These are phyloP conservation scores for Burhinus bistriatus DNA, from an alignment of 2,113 vertebrate species.

Conservation along the genomic window DNA sequence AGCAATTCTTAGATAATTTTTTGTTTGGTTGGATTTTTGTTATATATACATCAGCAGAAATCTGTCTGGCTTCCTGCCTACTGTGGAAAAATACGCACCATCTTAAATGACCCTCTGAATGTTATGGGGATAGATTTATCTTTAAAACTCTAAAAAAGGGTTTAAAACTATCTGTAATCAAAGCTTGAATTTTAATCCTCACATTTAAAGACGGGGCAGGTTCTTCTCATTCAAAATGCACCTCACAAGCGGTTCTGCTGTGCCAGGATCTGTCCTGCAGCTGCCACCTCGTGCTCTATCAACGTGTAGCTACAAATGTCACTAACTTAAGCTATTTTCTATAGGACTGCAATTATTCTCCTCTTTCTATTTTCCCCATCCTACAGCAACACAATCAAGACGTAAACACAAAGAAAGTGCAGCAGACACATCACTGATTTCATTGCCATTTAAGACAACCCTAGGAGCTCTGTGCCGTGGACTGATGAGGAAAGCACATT, in stretches of 20 bases:
- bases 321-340: neutral
- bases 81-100: neutral
- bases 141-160: neutral
- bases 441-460: slow-evolving; percentile 21
- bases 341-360: neutral
- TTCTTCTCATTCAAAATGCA: neutral
- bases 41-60: neutral
- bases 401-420: neutral
- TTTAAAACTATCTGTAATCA: neutral
- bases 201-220: neutral
- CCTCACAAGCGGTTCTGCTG: neutral
- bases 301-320: neutral
- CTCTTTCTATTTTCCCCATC: neutral
- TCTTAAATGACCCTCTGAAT: neutral
- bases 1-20: neutral
- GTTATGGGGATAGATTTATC: neutral
- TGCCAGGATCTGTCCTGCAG: neutral
- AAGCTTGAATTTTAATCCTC: neutral
- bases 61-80: neutral
- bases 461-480: neutral
- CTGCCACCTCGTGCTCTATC: neutral
- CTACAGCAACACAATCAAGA: slow-evolving; percentile 14
- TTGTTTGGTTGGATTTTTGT: too few relatives aligned
- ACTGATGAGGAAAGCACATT: slow-evolving; percentile 58
- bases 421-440: slow-evolving; percentile 30